Base-by-base conservation (phyloP, 2,113 vertebrate genomes). In the Colius striatus region DNA sequence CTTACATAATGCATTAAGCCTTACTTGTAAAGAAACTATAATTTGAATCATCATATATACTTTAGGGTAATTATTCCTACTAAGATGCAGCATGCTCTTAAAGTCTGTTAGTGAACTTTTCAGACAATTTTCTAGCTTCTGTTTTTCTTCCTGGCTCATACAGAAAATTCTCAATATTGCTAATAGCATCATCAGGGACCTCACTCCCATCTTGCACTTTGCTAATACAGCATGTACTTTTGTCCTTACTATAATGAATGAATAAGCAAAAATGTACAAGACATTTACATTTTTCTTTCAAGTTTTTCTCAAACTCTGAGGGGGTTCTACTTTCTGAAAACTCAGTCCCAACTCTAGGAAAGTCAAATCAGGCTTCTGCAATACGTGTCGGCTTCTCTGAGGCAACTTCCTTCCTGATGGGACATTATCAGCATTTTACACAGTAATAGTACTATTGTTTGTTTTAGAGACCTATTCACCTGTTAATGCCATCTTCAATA, bases 361-460 rank as follows among this genome's bases (percentile, higher is more conserved):
- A 87, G 50, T 82, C 50, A 87, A 61, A 76, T 45, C 45, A 89
- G 72, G 41, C 32, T 90, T 84, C 80, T 90, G 73, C 53, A 20
- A 48, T 77, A 27, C 1, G 2, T 20, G 10, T 68, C 5, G 21
- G 43, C 34, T 89, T 81, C 63, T 81, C 61, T 93, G 89, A 94
- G 48, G 88, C 77, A 81, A 89, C 57, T 92, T 96, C 83, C 94
- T 95, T 97, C 92, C 94, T 89, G 38, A n/a, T 67, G 61, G 80
- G 73, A 84, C 18, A 10, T 77, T 96, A 97, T 97, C 94, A 78
- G 45, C 21, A 48, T 81, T 89, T 87, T 84, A 68, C 57, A 45
- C 26, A 50, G 23, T 67, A 80, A 77, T 63, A 75, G 16, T n/a
- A 16, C 29, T 78, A 22, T 9, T 95, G 66, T 89, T 97, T 94